A percentile compares a stretch with the other conserved stretches of the same genome.
Evolutionary conservation across 2,888 invertebrate species (phyloP).

Genomic region (Prenolepis imparis): DNA sequence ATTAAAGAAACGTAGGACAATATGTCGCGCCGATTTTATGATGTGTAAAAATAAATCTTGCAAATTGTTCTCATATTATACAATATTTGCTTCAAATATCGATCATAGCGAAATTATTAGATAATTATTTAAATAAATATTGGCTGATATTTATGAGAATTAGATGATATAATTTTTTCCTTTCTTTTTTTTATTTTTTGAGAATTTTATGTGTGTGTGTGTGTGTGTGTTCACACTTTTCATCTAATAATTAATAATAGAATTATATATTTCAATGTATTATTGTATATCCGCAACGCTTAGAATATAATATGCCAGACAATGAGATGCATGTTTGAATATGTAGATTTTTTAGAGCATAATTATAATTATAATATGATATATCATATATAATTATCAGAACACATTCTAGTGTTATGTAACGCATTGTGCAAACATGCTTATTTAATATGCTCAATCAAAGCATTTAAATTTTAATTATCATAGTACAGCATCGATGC

Average conservation of each 20-base stretch:
- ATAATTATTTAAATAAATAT: too few relatives aligned
- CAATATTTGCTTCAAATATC: background rate
- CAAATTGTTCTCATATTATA: background rate
- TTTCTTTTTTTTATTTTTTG: background rate
- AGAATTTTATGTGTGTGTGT: background rate
- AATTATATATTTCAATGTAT: background rate
- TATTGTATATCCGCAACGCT: background rate
- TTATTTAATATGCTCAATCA: slow-evolving; percentile 16
- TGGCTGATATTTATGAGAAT: background rate
- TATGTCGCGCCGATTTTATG: background rate
- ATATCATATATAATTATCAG: slow-evolving; percentile 16
- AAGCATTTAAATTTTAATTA: slow-evolving; percentile 26
- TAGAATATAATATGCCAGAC: background rate
- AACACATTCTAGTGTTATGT: background rate
- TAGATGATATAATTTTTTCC: background rate
- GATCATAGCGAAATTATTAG: background rate
- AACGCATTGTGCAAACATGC: background rate
- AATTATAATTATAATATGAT: slow-evolving; percentile 25
- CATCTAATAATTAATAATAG: background rate
- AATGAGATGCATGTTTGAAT: background rate
- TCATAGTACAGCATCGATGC: background rate
- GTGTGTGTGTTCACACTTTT: background rate
- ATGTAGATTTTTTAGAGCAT: background rate
- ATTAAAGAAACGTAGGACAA: background rate
- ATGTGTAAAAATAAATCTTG: background rate